Evolutionary conservation across 2,113 vertebrate species (phyloP).

Genomic region (Tricholaema leucomelas): DNA sequence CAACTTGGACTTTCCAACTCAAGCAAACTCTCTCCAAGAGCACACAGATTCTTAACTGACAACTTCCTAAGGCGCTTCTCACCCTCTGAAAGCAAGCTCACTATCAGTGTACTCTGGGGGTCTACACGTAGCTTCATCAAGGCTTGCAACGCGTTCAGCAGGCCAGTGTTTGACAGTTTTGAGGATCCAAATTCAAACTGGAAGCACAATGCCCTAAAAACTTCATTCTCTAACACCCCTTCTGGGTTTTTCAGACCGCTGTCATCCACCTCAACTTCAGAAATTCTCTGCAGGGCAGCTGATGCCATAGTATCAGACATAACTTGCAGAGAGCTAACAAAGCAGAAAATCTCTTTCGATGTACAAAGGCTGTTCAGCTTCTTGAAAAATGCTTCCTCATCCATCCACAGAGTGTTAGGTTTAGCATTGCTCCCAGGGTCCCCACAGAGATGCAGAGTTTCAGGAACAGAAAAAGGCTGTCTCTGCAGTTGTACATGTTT

Average conservation of each 20-base stretch:
- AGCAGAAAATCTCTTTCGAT: constrained; percentile 77
- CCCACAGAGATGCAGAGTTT: constrained; percentile 57
- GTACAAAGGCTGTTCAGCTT: constrained; percentile 69
- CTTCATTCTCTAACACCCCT: constrained; percentile 70
- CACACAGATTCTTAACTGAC: constrained; percentile 75
- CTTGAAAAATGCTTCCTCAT: constrained; percentile 69
- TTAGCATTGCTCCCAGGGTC: constrained; percentile 29
- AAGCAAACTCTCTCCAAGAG: constrained; percentile 80
- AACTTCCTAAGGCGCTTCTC: constrained; percentile 76
- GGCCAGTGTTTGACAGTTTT: constrained; percentile 70
- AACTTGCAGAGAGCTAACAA: constrained; percentile 68
- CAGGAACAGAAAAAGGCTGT: constrained; percentile 50
- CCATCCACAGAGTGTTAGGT: constrained; percentile 44
- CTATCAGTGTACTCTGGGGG: constrained; percentile 77
- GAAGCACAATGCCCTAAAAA: constrained; percentile 80
- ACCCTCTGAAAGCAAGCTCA: constrained; percentile 80
- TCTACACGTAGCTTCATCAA: constrained; percentile 80
- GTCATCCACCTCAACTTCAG: constrained; percentile 77
- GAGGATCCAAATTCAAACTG: constrained; percentile 79
- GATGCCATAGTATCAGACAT: constrained; percentile 80
- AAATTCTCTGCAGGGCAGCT: constrained; percentile 80
- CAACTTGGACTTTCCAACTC: constrained; percentile 68
- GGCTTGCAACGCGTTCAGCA: constrained; percentile 81
- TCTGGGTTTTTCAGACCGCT: constrained; percentile 54
- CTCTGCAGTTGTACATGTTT: constrained; percentile 66